Evolutionary conservation across 1,140 invertebrate species (phyloP).

Genomic region (Amyelois transitella): DNA sequence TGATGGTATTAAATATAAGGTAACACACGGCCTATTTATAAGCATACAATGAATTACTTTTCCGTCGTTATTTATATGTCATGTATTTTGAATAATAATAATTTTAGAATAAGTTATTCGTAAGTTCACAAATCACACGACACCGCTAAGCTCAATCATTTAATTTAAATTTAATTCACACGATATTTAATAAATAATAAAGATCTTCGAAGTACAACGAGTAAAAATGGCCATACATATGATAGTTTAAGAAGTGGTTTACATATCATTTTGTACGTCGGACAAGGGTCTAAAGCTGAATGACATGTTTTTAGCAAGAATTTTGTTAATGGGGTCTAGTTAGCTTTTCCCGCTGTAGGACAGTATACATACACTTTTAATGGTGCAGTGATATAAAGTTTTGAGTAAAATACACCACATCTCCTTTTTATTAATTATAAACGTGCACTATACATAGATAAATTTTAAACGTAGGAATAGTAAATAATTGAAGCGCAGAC

Average conservation of each 20-base stretch:
- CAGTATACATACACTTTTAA: no score
- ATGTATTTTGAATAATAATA: not conserved
- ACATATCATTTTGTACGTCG: not conserved
- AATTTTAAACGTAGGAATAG: not conserved
- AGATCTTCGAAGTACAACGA: slow-evolving; percentile 3
- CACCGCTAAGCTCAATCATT: not conserved
- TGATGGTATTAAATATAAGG: not conserved
- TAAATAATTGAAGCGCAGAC: not conserved
- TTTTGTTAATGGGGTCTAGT: no score
- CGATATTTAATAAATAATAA: slow-evolving; percentile 2
- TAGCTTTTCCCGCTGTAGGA: no score
- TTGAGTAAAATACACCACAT: no score
- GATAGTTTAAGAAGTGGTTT: not conserved
- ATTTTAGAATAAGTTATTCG: not conserved
- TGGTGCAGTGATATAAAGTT: no score
- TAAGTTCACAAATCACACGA: not conserved
- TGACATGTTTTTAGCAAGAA: not conserved
- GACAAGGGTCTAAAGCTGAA: slow-evolving; percentile 11
- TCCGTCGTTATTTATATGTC: no score
- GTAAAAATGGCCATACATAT: not conserved
- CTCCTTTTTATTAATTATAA: no score
- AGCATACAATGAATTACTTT: not conserved
- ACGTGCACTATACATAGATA: no score
- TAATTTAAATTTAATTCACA: not conserved
- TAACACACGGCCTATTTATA: not conserved